Conservation (phyloP, 2,113 vertebrate genomes). For the Ciconia maguari region DNA sequence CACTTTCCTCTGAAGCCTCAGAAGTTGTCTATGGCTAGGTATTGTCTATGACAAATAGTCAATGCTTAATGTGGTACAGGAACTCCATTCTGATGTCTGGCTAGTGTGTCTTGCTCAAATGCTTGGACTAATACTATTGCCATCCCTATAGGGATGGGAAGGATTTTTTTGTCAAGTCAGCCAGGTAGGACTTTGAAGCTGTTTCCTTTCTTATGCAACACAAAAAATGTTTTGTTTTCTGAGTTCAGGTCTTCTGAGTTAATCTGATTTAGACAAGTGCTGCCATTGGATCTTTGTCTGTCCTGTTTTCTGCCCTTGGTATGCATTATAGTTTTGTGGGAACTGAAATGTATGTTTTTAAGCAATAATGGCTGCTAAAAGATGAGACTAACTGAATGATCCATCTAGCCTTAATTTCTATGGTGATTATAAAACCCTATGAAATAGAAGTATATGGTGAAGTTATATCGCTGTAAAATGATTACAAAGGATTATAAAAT, state of each 20-base stretch:
- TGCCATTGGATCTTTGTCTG: background rate
- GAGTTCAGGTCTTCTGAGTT: background rate
- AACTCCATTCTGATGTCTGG: background rate
- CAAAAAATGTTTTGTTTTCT: background rate
- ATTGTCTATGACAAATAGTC: background rate
- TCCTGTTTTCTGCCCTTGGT: background rate
- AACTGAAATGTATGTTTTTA: background rate
- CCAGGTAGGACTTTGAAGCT: background rate
- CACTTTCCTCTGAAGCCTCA: background rate
- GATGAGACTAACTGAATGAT: background rate
- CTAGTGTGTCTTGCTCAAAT: background rate
- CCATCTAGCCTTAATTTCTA: background rate
- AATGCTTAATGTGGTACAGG: background rate
- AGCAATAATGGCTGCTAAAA: background rate
- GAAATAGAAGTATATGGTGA: background rate
- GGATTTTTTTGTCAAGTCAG: background rate
- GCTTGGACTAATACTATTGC: background rate
- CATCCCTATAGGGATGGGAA: background rate
- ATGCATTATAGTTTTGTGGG: background rate
- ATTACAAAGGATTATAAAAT: background rate
- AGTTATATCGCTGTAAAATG: background rate
- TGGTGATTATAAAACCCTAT: background rate
- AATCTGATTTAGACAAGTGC: background rate
- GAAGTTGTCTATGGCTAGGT: background rate
- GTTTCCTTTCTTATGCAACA: background rate